These are phyloP conservation scores for Vollenhovia emeryi DNA, from an alignment of 1,140 invertebrate genomes.

Conservation along the genomic window DNA sequence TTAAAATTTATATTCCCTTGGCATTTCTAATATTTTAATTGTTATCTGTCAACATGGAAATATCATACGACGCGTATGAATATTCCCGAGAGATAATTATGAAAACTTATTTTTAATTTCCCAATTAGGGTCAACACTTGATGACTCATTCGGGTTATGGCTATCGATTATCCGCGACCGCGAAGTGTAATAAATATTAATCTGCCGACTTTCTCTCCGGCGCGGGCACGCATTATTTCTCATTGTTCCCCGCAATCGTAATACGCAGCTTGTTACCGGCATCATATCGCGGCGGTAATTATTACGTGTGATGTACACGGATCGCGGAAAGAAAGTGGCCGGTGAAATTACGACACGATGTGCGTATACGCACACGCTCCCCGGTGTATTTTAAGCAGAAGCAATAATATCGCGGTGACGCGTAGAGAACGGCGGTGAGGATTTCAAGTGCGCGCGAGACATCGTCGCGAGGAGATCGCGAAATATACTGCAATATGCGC, in stretches of 20 bases:
- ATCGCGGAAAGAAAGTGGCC: constrained; percentile 70
- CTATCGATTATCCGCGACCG: constrained; percentile 10
- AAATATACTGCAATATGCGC: background rate
- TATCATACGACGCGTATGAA: background rate
- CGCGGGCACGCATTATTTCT: constrained; percentile 27
- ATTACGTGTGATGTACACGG: constrained; percentile 55
- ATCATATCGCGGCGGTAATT: constrained; percentile 59
- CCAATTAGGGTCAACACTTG: background rate
- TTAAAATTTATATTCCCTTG: no score
- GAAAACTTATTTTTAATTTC: background rate
- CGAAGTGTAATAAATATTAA: constrained; percentile 41
- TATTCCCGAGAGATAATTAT: background rate
- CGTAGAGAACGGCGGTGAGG: background rate
- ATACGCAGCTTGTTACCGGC: constrained; percentile 30
- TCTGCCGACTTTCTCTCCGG: constrained; percentile 21
- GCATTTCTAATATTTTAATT: no score
- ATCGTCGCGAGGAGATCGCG: background rate
- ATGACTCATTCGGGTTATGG: background rate
- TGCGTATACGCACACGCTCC: background rate
- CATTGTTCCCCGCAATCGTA: constrained; percentile 62
- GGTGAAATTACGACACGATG: constrained; percentile 57
- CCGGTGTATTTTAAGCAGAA: constrained; percentile 37
- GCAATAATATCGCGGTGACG: constrained; percentile 23
- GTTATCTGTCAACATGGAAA: background rate
- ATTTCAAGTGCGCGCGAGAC: background rate